Evolutionary conservation across 1,140 invertebrate genomes (phyloP), one percentile per base, ranked within the genome.

Genomic region (Paraescarpia echinospica): DNA sequence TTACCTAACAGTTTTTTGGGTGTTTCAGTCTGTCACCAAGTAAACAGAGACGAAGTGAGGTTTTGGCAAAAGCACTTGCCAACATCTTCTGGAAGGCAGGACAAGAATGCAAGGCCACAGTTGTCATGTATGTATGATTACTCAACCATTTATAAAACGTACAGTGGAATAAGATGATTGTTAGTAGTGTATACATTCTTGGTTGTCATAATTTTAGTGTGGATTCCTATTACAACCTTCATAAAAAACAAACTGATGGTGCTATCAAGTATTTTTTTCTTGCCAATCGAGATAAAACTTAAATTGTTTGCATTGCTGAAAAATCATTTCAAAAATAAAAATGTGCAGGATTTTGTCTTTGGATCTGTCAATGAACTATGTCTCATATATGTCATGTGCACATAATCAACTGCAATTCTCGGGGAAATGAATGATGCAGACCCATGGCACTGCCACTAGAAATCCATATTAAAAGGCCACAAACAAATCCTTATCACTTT

Each of bases 61-160:
- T 94, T 6, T 93, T 97, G 92, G 95, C 96, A 59, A 94, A 93
- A 89, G 96, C 96, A 35, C 90, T 97, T 34, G 93, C 95, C 89
- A 95, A 94, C 91, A 96, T 97, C 89, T 95, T 97, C 34, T 97
- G 96, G 96, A 94, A 95, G 94, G 96, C 96, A 92, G 96, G 95
- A n/a, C 93, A 95, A 89, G 91, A 94, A 12, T 93, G 94, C 93
- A 93, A 93, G 92, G 96, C 96, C 89, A 92, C 95, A 22, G 94
- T 96, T 77, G 95, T 95, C n/a, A 35, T 96, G 96, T 95, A 94
- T 94, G 95, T 27, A 1, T 77, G 27, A 31, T 27, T 2, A 12
- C 12, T 41, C 59, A 22, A 77, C 59, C 59, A 77, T 77, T 18
- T 77, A 4, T 41, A 41, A 41, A n/a, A n/a, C n/a, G 41, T 41